These are phyloP conservation scores for Erythrocebus patas DNA, from an alignment of 2,113 vertebrate genomes.

Conservation along the genomic window DNA sequence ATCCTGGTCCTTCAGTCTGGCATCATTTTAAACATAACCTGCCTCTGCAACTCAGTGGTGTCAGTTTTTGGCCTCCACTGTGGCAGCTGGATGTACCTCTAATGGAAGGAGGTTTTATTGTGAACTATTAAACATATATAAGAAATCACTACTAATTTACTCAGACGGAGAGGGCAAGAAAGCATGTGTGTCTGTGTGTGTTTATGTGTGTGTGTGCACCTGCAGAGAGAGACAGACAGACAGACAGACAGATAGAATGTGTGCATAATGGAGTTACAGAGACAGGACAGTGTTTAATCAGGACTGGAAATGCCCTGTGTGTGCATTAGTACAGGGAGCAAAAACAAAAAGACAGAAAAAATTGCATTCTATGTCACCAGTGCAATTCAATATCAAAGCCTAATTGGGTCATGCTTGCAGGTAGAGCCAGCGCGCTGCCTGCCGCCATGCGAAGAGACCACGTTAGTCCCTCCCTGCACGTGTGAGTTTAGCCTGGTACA, in stretches of 20 bases:
- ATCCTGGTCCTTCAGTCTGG: slow-evolving; percentile 72
- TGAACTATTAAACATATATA: slow-evolving; percentile 70
- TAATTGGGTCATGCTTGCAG: slow-evolving; percentile 52
- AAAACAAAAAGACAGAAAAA: slow-evolving; percentile 34
- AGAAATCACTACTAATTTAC: slow-evolving; percentile 77
- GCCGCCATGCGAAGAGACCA: background rate
- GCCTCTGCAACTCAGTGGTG: slow-evolving; percentile 50
- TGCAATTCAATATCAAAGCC: slow-evolving; percentile 14
- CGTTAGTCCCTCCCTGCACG: background rate
- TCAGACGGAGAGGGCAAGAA: slow-evolving; percentile 53
- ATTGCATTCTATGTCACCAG: slow-evolving; percentile 34
- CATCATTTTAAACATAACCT: slow-evolving; percentile 75
- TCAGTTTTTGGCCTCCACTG: slow-evolving; percentile 64
- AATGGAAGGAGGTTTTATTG: slow-evolving; percentile 66
- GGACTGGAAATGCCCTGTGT: slow-evolving; percentile 51
- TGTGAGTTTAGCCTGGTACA: background rate
- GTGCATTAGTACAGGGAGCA: slow-evolving; percentile 42
- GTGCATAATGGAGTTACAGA: slow-evolving; percentile 45
- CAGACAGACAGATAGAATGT: no score
- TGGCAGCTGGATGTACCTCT: slow-evolving; percentile 55
- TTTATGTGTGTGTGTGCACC: background rate
- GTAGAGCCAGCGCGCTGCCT: background rate
- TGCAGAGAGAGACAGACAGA: background rate
- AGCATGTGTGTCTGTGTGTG: background rate
- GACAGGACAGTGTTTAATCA: slow-evolving; percentile 68